Evolutionary conservation across 2,113 vertebrate species (phyloP).

Genomic region (Thalassarche chlororhynchos): DNA sequence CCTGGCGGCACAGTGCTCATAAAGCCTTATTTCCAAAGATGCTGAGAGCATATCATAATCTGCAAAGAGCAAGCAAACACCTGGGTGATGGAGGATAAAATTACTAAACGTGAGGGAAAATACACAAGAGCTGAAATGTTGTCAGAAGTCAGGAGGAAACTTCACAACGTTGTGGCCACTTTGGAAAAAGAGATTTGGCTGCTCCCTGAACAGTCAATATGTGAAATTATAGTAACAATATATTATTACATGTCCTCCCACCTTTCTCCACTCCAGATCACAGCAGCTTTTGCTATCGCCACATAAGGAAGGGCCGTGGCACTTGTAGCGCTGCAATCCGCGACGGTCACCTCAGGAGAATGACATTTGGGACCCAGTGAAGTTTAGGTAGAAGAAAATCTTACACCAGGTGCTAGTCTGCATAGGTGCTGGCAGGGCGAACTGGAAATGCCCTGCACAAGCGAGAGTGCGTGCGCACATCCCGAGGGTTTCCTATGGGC

Average conservation of each 20-base stretch:
- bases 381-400: background rate
- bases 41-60: background rate
- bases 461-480: accelerated
- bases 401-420: background rate
- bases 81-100: background rate
- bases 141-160: background rate
- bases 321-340: background rate
- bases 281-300: background rate
- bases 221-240: background rate
- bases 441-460: background rate
- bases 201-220: background rate
- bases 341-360: background rate
- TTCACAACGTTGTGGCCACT: background rate
- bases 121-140: background rate
- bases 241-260: background rate
- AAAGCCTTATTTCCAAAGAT: background rate
- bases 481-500: background rate
- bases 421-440: background rate
- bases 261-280: background rate
- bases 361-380: background rate
- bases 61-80: background rate
- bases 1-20: accelerated
- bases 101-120: background rate
- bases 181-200: background rate
- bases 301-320: background rate